Conservation (phyloP, 1,140 invertebrate species). For the Caerostris extrusa region DNA sequence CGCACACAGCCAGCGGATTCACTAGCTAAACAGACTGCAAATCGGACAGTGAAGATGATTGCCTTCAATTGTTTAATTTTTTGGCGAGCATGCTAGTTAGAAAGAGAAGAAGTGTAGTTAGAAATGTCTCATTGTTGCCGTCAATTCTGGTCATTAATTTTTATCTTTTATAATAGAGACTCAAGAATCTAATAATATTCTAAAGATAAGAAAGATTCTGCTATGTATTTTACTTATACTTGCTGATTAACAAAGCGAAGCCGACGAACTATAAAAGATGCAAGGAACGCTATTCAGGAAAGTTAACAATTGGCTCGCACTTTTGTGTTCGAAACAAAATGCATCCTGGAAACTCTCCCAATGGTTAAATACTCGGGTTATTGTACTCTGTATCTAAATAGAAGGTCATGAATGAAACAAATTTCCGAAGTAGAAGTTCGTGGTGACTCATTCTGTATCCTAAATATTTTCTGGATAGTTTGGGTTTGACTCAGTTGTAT, state of each 20-base stretch:
- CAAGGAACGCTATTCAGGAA: neutral
- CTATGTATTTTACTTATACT: neutral
- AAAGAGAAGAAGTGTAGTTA: no score
- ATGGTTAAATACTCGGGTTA: neutral
- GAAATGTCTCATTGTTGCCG: no score
- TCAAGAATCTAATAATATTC: neutral
- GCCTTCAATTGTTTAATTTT: no score
- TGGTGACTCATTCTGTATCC: neutral
- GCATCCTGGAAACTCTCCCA: slow-evolving; percentile 24
- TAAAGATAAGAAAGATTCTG: neutral
- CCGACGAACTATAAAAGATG: neutral
- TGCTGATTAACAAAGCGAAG: neutral
- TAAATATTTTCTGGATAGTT: neutral
- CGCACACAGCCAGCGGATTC: no score
- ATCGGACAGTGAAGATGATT: no score
- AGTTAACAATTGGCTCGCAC: neutral
- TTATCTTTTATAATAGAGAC: no score
- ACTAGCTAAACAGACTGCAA: no score
- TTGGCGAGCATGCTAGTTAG: no score
- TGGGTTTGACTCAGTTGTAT: neutral
- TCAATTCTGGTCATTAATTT: no score
- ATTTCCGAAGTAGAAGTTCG: neutral
- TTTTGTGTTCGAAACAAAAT: neutral
- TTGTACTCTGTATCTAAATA: slow-evolving; percentile 11
- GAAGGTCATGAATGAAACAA: slow-evolving; percentile 12